Conservation (phyloP, 1,140 invertebrate species). For the Drosophila repletoides region DNA sequence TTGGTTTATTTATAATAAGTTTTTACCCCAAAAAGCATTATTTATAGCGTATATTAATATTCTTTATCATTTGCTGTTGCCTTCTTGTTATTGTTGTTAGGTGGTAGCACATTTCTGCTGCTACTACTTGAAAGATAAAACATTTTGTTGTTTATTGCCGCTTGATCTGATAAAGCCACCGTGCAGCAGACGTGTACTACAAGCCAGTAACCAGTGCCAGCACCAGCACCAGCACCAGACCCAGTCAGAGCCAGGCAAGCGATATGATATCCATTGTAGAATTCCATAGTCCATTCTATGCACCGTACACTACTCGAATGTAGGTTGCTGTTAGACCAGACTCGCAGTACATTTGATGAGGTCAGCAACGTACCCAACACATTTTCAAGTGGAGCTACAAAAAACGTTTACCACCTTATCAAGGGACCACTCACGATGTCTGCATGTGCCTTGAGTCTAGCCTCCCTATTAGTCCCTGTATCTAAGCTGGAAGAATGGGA, state of each 20-base stretch:
- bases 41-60: conserved; percentile 82
- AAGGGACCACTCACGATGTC: conserved; percentile 20
- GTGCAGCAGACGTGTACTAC: conserved; percentile 73
- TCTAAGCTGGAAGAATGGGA: conserved; percentile 1
- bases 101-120: conserved; percentile 80
- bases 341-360: conserved; percentile 77
- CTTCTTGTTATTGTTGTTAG: conserved; percentile 35
- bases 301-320: conserved; percentile 32
- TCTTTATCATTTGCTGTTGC: conserved; percentile 73
- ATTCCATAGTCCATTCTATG: conserved; percentile 47
- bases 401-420: conserved; percentile 46
- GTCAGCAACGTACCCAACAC: conserved; percentile 66
- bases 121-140: conserved; percentile 83
- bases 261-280: conserved; percentile 76
- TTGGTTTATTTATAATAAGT: conserved; percentile 73
- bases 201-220: conserved; percentile 32
- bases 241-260: conserved; percentile 24
- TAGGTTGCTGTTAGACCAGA: conserved; percentile 46
- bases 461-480: no score
- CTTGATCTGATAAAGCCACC: conserved; percentile 82
- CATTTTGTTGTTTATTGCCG: conserved; percentile 80
- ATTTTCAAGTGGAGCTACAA: conserved; percentile 41
- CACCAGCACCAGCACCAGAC: background rate
- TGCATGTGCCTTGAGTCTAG: no score
- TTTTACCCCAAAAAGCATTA: conserved; percentile 68